Percentiles rank a stretch among this genome's conserved stretches.
These are phyloP conservation scores for Aspidoscelis tigris DNA, from an alignment of 2,113 vertebrate genomes.

Conservation along the genomic window DNA sequence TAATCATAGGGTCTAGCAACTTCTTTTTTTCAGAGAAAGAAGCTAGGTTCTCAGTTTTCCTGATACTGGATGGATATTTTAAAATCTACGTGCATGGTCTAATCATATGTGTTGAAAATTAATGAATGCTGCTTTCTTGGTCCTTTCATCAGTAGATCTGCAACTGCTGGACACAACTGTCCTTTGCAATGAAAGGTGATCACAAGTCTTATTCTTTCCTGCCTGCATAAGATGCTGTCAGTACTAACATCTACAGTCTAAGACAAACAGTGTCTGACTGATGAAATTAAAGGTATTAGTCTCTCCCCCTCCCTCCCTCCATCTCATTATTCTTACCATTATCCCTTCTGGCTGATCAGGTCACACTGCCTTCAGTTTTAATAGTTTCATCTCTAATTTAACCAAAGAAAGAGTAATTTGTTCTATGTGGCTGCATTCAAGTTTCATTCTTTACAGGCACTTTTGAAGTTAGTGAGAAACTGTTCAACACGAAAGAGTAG, in stretches of 20 bases:
- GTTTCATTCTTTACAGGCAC: background rate
- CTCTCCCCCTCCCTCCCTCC: background rate
- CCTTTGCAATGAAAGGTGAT: background rate
- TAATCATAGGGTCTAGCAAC: background rate
- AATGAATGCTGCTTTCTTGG: background rate
- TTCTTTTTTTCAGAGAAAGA: background rate
- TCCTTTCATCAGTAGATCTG: background rate
- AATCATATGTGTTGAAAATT: background rate
- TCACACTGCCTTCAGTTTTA: slow-evolving; percentile 9
- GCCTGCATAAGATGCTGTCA: background rate
- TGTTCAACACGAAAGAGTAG: background rate
- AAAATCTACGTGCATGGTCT: background rate
- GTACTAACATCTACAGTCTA: background rate
- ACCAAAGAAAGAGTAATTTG: slow-evolving; percentile 30
- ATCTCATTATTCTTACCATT: background rate
- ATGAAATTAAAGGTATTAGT: background rate
- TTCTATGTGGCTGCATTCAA: slow-evolving; percentile 6
- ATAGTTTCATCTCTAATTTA: slow-evolving; percentile 35
- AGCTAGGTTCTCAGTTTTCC: background rate
- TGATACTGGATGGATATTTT: background rate
- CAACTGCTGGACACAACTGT: background rate
- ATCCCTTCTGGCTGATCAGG: slow-evolving; percentile 9
- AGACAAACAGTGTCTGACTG: background rate
- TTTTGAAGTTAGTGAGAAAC: background rate
- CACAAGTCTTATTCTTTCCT: background rate